These are phyloP conservation scores for Argya squamiceps DNA, from an alignment of 2,797 vertebrate species.

Conservation along the genomic window DNA sequence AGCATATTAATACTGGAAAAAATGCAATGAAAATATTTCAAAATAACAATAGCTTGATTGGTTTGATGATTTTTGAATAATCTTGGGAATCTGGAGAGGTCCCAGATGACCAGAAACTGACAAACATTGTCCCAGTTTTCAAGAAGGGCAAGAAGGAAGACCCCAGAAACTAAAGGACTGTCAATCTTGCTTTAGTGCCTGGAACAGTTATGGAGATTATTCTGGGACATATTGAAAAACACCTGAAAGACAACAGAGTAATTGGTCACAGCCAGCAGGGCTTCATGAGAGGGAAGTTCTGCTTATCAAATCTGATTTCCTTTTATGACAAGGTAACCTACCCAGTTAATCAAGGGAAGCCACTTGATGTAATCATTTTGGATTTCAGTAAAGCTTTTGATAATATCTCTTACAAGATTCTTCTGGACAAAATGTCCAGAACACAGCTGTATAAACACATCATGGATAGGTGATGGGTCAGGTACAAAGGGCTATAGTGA, in stretches of 20 bases:
- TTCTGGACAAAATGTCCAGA: background rate
- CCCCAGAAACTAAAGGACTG: background rate
- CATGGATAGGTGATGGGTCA: background rate
- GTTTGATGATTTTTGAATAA: background rate
- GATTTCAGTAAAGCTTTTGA: background rate
- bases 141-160: background rate
- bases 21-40: background rate
- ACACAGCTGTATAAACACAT: background rate
- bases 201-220: background rate
- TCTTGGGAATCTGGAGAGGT: background rate
- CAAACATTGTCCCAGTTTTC: background rate
- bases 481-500: background rate
- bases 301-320: background rate
- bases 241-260: background rate
- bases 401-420: background rate
- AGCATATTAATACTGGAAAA: background rate
- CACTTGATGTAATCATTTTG: background rate
- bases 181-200: accelerated
- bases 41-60: background rate
- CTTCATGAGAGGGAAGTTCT: background rate
- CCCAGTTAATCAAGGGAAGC: background rate
- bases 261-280: background rate
- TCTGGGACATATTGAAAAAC: background rate
- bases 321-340: background rate
- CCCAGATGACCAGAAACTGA: background rate